Evolutionary conservation across 1,140 invertebrate species (phyloP), one percentile per base, ranked within the genome.

Genomic region (Drosophila tristis): DNA sequence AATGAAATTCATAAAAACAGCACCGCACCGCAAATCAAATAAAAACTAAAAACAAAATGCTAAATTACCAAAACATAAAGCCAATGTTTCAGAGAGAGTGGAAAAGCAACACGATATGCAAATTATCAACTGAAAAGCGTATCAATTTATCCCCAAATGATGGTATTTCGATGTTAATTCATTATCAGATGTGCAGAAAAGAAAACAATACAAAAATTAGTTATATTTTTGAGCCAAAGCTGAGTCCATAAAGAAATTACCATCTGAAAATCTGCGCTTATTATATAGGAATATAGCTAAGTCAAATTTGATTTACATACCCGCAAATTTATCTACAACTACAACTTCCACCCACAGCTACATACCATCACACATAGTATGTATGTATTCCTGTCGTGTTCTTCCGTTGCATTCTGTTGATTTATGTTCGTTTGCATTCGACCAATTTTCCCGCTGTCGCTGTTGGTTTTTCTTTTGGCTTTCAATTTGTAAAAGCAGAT

Each of bases 371-470:
- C 26, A 26, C 6, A 26, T 26, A 29, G 6, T 7, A 7, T 1
- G 6, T 29, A 31, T 61, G 16, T 16, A 16, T 26, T 43, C 16
- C 25, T 57, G 47, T 50, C 23, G 54, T 48, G 42, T 56, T 39
- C 56, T 63, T 61, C 43, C 70, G 43, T 71, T 75, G 73, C 72
- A 74, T 65, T 74, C 66, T 58, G 62, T 57, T 67, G 63, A 76
- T 76, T 76, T 61, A 68, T 76, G 23, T 74, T 42, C 13, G 9
- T 31, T 50, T 47, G 15, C 55, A 45, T 26, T 16, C 9, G 35
- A 6, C 5, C 11, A 6, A 49, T 25, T 25, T 25, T 49, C 20
- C 5, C 13, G 11, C 20, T 25, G 20, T 49, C 5, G 16, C 23
- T 13, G 11, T 23, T 26, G 20, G 31, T 25, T 39, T 56, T 23